Conservation (phyloP, 2,888 invertebrate species). For the Andrena minutula region DNA sequence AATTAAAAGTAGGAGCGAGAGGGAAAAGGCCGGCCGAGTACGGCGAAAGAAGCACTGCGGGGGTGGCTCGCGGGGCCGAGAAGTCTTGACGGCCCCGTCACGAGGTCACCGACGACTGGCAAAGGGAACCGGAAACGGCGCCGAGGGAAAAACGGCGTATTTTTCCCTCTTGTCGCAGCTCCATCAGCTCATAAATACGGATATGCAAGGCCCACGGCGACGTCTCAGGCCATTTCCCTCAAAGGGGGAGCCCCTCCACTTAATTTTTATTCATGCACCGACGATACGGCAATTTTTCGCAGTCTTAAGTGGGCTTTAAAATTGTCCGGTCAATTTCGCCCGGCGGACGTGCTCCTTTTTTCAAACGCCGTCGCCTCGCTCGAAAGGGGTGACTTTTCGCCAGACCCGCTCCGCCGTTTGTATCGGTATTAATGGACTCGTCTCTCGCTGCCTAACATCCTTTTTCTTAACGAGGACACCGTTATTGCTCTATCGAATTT, state of each 20-base stretch:
- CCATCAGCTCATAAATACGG: slow-evolving; percentile 62
- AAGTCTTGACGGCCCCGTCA: slow-evolving; percentile 36
- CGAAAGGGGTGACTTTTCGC: slow-evolving; percentile 40
- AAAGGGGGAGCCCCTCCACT: slow-evolving; percentile 32
- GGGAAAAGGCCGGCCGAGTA: slow-evolving; percentile 44
- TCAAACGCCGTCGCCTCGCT: slow-evolving; percentile 74
- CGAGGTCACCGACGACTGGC: slow-evolving; percentile 47
- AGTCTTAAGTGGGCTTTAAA: slow-evolving; percentile 84
- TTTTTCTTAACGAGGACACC: not conserved
- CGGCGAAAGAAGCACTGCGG: slow-evolving; percentile 28
- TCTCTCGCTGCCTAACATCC: slow-evolving; percentile 3
- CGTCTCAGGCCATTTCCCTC: not conserved
- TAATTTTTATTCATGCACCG: slow-evolving; percentile 85
- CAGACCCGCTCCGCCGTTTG: slow-evolving; percentile 32
- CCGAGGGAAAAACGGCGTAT: slow-evolving; percentile 27
- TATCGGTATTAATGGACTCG: slow-evolving; percentile 51
- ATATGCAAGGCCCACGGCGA: slow-evolving; percentile 55
- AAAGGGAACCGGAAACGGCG: slow-evolving; percentile 49
- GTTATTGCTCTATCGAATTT: slow-evolving; percentile 35
- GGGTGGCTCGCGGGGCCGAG: not conserved
- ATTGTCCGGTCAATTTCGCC: slow-evolving; percentile 85
- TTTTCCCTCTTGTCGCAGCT: slow-evolving; percentile 13
- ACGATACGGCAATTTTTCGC: slow-evolving; percentile 84
- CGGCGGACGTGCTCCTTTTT: slow-evolving; percentile 83
- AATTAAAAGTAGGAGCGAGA: slow-evolving; percentile 81